Evolutionary conservation across 2,888 invertebrate species (phyloP).

Genomic region (Malthinus flaveolus): DNA sequence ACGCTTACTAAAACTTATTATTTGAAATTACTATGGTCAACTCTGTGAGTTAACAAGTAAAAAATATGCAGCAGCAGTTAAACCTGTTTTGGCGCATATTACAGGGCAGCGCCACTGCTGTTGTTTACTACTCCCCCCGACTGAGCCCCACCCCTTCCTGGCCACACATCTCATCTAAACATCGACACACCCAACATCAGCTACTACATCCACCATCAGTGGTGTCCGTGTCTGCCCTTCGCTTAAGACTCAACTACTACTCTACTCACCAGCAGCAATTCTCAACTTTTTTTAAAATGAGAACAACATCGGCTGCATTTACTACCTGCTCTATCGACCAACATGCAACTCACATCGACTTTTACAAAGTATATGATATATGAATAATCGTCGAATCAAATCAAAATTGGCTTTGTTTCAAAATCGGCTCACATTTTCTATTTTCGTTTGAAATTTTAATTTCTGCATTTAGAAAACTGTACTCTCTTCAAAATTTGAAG

Average conservation of each 20-base stretch:
- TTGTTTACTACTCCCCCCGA: conserved; percentile 51
- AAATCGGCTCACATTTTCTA: conserved; percentile 10
- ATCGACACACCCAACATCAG: conserved; percentile 47
- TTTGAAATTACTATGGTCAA: background rate
- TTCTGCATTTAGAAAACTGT: conserved; percentile 8
- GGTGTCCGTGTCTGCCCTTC: conserved; percentile 36
- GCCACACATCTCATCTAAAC: conserved; percentile 51
- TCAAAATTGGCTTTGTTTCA: conserved; percentile 7
- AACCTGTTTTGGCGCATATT: conserved; percentile 49
- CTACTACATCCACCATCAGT: conserved; percentile 42
- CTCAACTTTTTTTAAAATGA: conserved; percentile 34
- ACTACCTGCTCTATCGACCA: conserved; percentile 35
- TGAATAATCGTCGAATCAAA: conserved; percentile 18
- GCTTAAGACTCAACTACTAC: conserved; percentile 33
- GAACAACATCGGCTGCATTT: conserved; percentile 32
- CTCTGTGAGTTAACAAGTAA: conserved; percentile 20
- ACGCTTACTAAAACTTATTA: too few species aligned
- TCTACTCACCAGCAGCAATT: conserved; percentile 31
- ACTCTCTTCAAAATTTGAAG: conserved; percentile 8
- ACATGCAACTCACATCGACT: conserved; percentile 36
- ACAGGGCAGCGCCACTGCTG: conserved; percentile 51
- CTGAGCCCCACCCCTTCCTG: conserved; percentile 48
- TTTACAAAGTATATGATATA: conserved; percentile 18
- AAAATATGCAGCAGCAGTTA: conserved; percentile 30
- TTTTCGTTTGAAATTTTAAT: conserved; percentile 3